Evolutionary conservation across 2,113 vertebrate genomes (phyloP), one percentile per base, ranked within the genome.

Genomic region (Vombatus ursinus): DNA sequence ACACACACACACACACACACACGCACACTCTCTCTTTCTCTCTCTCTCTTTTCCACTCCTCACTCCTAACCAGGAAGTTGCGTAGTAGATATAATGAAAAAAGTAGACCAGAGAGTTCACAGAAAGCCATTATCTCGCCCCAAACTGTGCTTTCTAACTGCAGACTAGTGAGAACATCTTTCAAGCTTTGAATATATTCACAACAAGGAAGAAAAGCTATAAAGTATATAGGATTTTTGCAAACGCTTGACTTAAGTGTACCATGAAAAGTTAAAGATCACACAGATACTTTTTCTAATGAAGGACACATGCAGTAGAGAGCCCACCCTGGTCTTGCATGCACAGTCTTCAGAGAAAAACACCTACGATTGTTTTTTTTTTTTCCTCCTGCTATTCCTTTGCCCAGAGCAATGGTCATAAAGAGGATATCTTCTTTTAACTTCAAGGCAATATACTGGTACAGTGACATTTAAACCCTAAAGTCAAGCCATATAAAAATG

Each of bases 351-450:
- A 96, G 93, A 97, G 95, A 96, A 94, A 97, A 97, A 94, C 91
- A 96, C 94, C 84, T 92, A 93, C 96, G 92, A 94, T 98, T 84
- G 3, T 31, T 68, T 37, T 68, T 77, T n/a, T 68, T 84, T 84
- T 44, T 84, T 98, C 97, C 90, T 96, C 90, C 94, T 97, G 93
- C 94, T 96, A 96, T 96, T 96, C 95, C 96, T 97, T 97, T 98
- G 91, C 95, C 96, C 84, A 47, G 90, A 96, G 93, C 96, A 50
- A 96, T 89, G 97, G 95, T 94, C 97, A 96, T 97, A 97, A 47
- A 77, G 1, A 97, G 92, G 89, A 93, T 97, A 97, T 97, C 95
- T 97, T 97, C 94, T 96, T 95, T 96, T 92, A 91, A 94, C 94
- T 96, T 97, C 93, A 96, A 84, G 68, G 95, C 97, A 97, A 96